phyloP scores from a whole-genome alignment of 1,140 invertebrate species.

The Saccostrea echinata region DNA sequence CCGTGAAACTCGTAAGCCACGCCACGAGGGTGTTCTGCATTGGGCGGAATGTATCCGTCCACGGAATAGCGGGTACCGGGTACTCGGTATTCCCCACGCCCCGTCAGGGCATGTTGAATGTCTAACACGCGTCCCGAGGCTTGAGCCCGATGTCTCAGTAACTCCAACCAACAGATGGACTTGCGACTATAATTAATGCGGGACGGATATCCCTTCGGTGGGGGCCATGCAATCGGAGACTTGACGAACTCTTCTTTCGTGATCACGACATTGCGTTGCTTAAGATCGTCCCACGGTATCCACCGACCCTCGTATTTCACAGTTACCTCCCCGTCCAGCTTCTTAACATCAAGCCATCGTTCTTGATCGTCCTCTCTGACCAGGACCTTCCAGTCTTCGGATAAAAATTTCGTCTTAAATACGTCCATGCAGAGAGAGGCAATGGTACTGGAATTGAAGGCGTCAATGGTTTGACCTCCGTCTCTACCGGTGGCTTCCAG shows the following conservation, averaged over 20 bases:
- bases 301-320: background rate
- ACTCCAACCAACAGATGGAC: background rate
- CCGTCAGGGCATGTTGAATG: constrained; percentile 57
- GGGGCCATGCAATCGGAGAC: constrained; percentile 40
- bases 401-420: constrained; percentile 11
- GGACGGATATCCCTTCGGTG: constrained; percentile 51
- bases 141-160: background rate
- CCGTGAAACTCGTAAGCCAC: constrained; percentile 60
- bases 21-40: constrained; percentile 18
- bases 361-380: background rate
- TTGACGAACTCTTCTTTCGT: background rate
- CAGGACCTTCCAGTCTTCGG: background rate
- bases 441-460: background rate
- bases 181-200: background rate
- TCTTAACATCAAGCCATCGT: background rate
- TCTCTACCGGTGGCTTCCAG: background rate
- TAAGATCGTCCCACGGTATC: background rate
- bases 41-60: constrained; percentile 51
- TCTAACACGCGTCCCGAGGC: background rate
- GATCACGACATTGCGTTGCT: background rate
- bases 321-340: background rate
- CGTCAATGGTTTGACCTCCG: background rate
- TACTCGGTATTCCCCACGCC: constrained; percentile 46
- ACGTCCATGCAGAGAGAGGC: constrained; percentile 30
- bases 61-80: constrained; percentile 40